Base-by-base conservation (phyloP, 2,888 invertebrate genomes). In the Hartigia nigra region DNA sequence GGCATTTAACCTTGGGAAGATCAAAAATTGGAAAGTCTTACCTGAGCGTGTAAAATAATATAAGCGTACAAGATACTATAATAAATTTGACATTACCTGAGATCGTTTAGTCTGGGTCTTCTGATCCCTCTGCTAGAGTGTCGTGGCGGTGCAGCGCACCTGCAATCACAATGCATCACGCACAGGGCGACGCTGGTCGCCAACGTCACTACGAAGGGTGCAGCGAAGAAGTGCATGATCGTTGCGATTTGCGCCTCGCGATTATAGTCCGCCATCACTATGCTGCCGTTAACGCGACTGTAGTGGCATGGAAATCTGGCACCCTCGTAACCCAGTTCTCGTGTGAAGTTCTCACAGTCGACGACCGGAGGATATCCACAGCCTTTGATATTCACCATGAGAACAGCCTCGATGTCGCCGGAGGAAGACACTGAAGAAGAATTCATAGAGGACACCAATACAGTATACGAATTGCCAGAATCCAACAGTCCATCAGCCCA, bases 151-250 rank as follows among this genome's bases (percentile, higher is more conserved):
- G 93, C 94, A 87, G 92, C 94, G 92, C 92, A 96, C 84, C 95
- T 94, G 92, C 97, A 97, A 92, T 97, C 97, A 92, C 97, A 97
- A 92, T 97, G 97, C 94, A 97, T 94, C 80, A 97, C 95, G 92
- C 97, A 97, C 80, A 97, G 93, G 37, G 96, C 96, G 84, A 97
- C 95, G 79, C 97, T 97, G 83, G 97, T 96, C 87, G 96, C 95
- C 85, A 96, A 94, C 78, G 97, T 96, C 88, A 97, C 94, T 88
- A 96, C 95, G 92, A 97, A 95, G 82, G 97, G 97, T 86, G 97
- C 94, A 79, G 96, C 96, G 92, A 97, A 95, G 91, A 96, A 97
- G 92, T 97, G 94, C 84, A 97, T 95, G 87, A 97, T 97, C 84
- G 95, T 95, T 81, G 95, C 95, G 85, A 96, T 95, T 91, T 97